phyloP scores from a whole-genome alignment of 1,140 invertebrate species.

The Tribolium castaneum region DNA sequence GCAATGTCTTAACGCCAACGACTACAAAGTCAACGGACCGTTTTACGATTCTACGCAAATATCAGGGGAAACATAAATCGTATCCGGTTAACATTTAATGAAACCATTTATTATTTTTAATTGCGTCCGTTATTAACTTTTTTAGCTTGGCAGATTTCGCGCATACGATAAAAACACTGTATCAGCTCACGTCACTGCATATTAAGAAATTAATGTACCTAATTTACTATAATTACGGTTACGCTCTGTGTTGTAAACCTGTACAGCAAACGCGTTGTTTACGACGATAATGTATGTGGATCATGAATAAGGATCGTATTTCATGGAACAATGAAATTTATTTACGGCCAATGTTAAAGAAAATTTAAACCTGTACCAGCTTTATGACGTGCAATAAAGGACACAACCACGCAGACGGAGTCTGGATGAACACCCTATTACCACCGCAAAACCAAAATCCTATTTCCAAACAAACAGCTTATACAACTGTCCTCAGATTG shows the following conservation, averaged over 20 bases:
- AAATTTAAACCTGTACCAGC: slow-evolving; percentile 19
- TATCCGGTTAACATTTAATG: slow-evolving; percentile 45
- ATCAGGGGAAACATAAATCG: slow-evolving; percentile 40
- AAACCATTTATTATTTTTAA: slow-evolving; percentile 51
- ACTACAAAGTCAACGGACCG: slow-evolving; percentile 37
- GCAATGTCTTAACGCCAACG: slow-evolving; percentile 8
- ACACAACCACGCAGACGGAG: not conserved
- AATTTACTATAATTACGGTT: slow-evolving; percentile 32
- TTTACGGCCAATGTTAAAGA: slow-evolving; percentile 25
- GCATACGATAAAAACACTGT: slow-evolving; percentile 33
- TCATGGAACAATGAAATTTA: slow-evolving; percentile 33
- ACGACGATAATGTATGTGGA: slow-evolving; percentile 30
- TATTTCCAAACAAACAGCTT: not conserved
- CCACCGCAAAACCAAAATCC: not conserved
- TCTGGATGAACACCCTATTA: not conserved
- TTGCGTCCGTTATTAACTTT: slow-evolving; percentile 42
- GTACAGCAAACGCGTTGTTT: slow-evolving; percentile 25
- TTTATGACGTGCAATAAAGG: slow-evolving; percentile 22
- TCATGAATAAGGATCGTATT: slow-evolving; percentile 34
- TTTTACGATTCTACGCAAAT: slow-evolving; percentile 38
- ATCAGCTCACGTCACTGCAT: slow-evolving; percentile 28
- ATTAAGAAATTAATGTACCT: slow-evolving; percentile 33
- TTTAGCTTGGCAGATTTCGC: slow-evolving; percentile 41
- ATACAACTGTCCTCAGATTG: too few species aligned
- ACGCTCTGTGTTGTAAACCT: slow-evolving; percentile 18